Evolutionary conservation across 2,113 vertebrate genomes (phyloP), one percentile per base, ranked within the genome.

Genomic region (Xiphophorus hellerii): DNA sequence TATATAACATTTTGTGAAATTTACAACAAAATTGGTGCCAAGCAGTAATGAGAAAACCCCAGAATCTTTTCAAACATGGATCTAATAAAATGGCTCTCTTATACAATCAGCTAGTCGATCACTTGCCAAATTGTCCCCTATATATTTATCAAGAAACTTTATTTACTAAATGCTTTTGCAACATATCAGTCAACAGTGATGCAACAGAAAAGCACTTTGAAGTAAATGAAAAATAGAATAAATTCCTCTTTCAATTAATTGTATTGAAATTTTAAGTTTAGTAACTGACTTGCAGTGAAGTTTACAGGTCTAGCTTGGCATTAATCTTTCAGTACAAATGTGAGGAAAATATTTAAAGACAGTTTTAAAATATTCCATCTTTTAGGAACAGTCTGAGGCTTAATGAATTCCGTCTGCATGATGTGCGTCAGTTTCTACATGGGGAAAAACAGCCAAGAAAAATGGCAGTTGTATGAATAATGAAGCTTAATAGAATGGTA

Each of bases 401-500:
- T 83, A 85, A 87, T 84, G 77, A 82, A 85, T 84, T 87, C 77
- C 84, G 73, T 84, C 81, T 78, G 76, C 80, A 81, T 82, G 81
- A 74, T n/a, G 51, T 73, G 78, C 66, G 69, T 85, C 77, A 85
- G 42, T 74, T 87, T 64, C 85, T 87, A 83, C 77, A 84, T 58
- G 73, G 81, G 72, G 74, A 83, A 87, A 87, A 90, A 87, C 84
- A 71, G 80, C 58, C 84, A 80, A 37, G 63, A 83, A 83, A 83
- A 75, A 73, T 87, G 84, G 81, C 79, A 88, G 84, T 74, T 81
- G 61, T 71, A 61, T 87, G 86, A 88, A 90, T 88, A 92, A 90
- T 85, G 77, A 83, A 88, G 78, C 79, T 80, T 84, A 88, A 82
- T 88, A 74, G 86, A 89, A 90, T 92, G 84, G 80, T 81, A 92